Conservation (phyloP, 2,888 invertebrate species). For the Allophyes oxyacanthae region DNA sequence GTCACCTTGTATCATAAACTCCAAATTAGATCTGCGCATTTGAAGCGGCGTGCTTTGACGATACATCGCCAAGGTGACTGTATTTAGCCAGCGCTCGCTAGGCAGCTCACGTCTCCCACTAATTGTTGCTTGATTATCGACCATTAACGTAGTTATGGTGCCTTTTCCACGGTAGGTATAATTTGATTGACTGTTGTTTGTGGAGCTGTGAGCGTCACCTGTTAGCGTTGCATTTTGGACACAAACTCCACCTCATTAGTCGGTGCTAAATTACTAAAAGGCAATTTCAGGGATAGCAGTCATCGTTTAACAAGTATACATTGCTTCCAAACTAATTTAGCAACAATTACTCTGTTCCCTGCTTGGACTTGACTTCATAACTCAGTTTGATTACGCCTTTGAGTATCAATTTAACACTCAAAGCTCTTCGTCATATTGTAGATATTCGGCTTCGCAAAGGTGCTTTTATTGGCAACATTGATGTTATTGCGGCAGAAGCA, state of each 20-base stretch:
- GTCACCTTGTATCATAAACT: constrained; percentile 35
- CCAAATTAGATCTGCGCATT: constrained; percentile 30
- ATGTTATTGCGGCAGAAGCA: no score
- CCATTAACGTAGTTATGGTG: constrained; percentile 3
- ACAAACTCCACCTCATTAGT: neutral
- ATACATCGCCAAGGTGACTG: constrained; percentile 40
- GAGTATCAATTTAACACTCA: no score
- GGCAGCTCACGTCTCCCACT: constrained; percentile 20
- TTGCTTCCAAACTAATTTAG: no score
- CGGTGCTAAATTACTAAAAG: neutral
- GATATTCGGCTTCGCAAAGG: no score
- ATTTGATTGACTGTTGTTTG: neutral
- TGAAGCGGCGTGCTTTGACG: constrained; percentile 12
- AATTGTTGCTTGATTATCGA: constrained; percentile 39
- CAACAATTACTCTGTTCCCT: no score
- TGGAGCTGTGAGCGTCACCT: neutral
- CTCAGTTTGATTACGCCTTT: no score
- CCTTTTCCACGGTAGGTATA: neutral
- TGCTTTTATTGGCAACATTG: no score
- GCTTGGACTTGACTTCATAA: no score
- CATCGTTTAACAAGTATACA: neutral
- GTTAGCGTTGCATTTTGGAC: neutral
- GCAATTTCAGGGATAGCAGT: no score
- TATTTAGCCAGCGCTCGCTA: constrained; percentile 28
- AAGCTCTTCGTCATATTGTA: no score